Base-by-base conservation (phyloP, 2,113 vertebrate genomes). In the Syngnathoides biaculeatus region DNA sequence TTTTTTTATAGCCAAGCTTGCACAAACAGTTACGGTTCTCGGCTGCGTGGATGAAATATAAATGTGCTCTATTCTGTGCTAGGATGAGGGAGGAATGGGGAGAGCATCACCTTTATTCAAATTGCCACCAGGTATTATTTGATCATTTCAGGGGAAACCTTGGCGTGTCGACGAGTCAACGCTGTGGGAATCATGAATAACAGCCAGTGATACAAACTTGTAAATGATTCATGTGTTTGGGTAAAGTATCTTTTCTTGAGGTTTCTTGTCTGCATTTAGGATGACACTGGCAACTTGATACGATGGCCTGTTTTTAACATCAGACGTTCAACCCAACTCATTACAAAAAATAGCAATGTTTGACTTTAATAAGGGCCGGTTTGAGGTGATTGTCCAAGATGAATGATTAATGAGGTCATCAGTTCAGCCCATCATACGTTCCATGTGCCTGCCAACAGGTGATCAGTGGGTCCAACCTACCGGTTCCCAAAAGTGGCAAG, bases 401-500 rank as follows among this genome's bases (percentile, higher is more conserved):
- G 2, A 43, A 43, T 43, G 42, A 43, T 43, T 11, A 43, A 35
- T 35, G 30, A 35, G 4, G 6, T 43, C 13, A 10, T 13, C 8
- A 48, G 45, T 48, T 19, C 17, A 1, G 45, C 48, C 2, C 9
- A 0, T 22, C 2, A n/a, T 64, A 38, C 26, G 3, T 60, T 11
- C 61, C 3, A 38, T 78, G 20, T 63, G 26, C 67, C 27, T 61
- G 20, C 30, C 48, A 79, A 6, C 82, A 96, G 95, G 84, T 97
- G 52, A 94, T 96, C 79, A 93, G 93, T 67, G 95, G 94, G 60
- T 94, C 80, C 89, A 93, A 84, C 80, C 87, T 75, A 79, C 92
- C 82, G 45, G 8, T 71, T 6, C 72, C 71, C 13, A 86, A 84
- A 2, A 88, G 77, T 45, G 85, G 83, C 22, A 94, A 91, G 80